phyloP scores from a whole-genome alignment of 2,888 invertebrate species.

The Aproaerema taeniolella region DNA sequence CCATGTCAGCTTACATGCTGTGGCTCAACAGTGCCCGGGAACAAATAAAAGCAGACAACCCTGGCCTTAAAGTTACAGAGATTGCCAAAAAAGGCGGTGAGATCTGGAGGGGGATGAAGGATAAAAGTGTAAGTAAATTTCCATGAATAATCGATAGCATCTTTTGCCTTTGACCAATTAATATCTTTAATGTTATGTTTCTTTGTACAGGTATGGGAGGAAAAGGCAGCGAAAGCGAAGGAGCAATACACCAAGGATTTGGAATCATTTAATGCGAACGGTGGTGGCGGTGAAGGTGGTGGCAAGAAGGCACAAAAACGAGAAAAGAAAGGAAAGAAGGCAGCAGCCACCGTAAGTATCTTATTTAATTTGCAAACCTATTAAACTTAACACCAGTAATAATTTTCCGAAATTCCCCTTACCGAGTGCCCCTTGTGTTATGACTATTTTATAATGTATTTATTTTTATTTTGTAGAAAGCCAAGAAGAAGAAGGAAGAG shows the following conservation, averaged over 20 bases:
- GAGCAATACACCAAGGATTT: slow-evolving; percentile 92
- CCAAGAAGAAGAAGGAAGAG: slow-evolving; percentile 80
- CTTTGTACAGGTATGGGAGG: slow-evolving; percentile 90
- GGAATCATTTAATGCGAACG: slow-evolving; percentile 91
- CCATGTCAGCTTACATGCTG: slow-evolving; percentile 94
- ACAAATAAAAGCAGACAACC: slow-evolving; percentile 91
- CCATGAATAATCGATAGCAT: slow-evolving; percentile 8
- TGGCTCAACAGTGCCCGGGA: slow-evolving; percentile 95
- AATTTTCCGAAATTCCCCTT: too few relatives aligned
- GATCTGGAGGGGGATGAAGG: slow-evolving; percentile 93
- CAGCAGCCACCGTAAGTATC: slow-evolving; percentile 58
- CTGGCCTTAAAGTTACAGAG: slow-evolving; percentile 94
- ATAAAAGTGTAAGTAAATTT: slow-evolving; percentile 84
- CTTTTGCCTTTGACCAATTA: too few relatives aligned
- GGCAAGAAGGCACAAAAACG: slow-evolving; percentile 77
- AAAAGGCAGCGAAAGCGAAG: slow-evolving; percentile 91
- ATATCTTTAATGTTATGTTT: too few relatives aligned
- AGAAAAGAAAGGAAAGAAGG: slow-evolving; percentile 74
- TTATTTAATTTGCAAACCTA: neutral
- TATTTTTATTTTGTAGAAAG: slow-evolving; percentile 38
- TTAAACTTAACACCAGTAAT: too few relatives aligned
- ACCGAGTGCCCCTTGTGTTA: too few relatives aligned
- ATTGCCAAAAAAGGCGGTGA: slow-evolving; percentile 97
- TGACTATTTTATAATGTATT: too few relatives aligned
- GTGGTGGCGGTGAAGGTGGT: slow-evolving; percentile 78